Conservation (phyloP, 2,797 vertebrate genomes). For the Sparidentex hasta region DNA sequence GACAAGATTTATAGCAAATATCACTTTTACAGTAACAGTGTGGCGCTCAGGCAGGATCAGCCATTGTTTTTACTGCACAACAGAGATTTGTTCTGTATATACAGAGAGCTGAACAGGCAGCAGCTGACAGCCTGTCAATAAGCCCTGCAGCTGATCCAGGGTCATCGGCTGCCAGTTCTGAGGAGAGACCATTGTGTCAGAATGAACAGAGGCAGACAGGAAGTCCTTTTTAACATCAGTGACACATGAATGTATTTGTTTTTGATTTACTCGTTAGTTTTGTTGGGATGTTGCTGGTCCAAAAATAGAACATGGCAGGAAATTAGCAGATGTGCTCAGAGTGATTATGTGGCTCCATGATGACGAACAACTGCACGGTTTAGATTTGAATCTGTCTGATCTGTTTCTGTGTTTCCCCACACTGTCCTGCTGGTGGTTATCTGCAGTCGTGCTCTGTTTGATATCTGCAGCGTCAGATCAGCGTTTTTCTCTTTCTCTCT, state of each 20-base stretch:
- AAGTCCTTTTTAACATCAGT: not conserved
- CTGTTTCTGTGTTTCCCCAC: conserved; percentile 2
- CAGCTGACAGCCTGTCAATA: conserved; percentile 22
- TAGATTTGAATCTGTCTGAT: conserved; percentile 14
- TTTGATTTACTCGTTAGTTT: too few species aligned
- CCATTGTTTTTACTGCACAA: conserved; percentile 18
- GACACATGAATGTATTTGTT: not conserved
- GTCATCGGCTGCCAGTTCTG: conserved; percentile 17
- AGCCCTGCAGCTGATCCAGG: conserved; percentile 14
- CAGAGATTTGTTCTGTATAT: conserved; percentile 4
- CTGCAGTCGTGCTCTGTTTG: conserved; percentile 27
- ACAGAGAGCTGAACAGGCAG: conserved; percentile 26
- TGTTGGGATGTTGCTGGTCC: too few species aligned
- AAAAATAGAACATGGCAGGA: too few species aligned
- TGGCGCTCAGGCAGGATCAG: not conserved
- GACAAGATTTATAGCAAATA: too few species aligned
- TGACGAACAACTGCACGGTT: not conserved
- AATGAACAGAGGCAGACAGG: conserved; percentile 18
- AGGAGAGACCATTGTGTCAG: conserved; percentile 2
- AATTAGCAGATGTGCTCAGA: conserved; percentile 2
- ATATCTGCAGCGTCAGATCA: conserved; percentile 39
- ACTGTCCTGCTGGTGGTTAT: conserved; percentile 3
- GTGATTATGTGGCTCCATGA: conserved; percentile 17
- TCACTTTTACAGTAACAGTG: not conserved
- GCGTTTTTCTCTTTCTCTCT: conserved; percentile 27